A percentile compares a stretch with the other conserved stretches of the same genome.
phyloP scores from a whole-genome alignment of 2,113 vertebrate genomes.

The Tyrannus savana region DNA sequence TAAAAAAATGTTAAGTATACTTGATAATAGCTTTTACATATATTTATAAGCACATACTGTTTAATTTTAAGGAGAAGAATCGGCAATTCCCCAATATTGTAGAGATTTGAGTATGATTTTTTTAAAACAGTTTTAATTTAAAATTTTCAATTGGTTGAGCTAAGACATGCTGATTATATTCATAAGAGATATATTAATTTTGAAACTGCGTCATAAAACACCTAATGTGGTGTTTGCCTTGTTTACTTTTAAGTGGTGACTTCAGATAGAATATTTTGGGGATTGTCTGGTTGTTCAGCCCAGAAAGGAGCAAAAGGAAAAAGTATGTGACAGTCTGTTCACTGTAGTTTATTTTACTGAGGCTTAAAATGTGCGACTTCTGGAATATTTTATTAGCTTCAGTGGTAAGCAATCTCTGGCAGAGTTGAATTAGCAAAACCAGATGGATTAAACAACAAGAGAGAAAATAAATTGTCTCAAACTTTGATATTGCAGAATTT shows the following conservation, averaged over 20 bases:
- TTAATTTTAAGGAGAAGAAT: neutral
- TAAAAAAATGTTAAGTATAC: neutral
- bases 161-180: neutral
- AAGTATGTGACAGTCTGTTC: neutral
- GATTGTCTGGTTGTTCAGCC: neutral
- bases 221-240: rapidly evolving
- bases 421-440: neutral
- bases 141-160: neutral
- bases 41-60: neutral
- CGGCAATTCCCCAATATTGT: neutral
- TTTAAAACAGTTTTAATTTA: neutral
- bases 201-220: neutral
- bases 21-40: neutral
- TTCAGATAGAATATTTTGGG: neutral
- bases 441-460: neutral
- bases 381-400: neutral
- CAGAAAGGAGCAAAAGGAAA: neutral
- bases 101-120: neutral
- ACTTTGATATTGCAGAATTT: neutral
- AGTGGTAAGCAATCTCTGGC: neutral
- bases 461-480: neutral
- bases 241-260: neutral
- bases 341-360: neutral
- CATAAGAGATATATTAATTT: neutral
- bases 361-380: neutral